Conservation (phyloP, 2,797 vertebrate genomes). For the Poliocrania exsul region DNA sequence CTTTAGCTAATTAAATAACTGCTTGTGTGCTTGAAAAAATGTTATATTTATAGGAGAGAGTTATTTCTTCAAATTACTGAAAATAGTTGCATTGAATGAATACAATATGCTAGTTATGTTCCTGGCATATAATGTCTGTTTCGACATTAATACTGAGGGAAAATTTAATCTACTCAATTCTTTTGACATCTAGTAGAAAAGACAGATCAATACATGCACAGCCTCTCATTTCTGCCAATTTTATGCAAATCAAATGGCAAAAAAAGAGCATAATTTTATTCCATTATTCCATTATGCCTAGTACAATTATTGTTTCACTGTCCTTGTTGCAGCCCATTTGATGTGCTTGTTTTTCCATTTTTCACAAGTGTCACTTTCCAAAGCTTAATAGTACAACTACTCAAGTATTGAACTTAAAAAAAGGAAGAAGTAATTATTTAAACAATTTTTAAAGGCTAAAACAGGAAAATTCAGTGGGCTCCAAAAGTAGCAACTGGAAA, state of each 20-base stretch:
- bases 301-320: background rate
- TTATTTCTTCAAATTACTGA: slow-evolving; percentile 25
- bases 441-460: no score
- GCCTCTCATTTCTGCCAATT: slow-evolving; percentile 21
- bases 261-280: slow-evolving; percentile 13
- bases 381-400: background rate
- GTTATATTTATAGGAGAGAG: slow-evolving; percentile 6
- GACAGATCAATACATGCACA: slow-evolving; percentile 11
- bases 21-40: slow-evolving; percentile 28
- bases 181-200: slow-evolving; percentile 20
- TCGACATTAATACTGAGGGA: background rate
- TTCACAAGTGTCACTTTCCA: background rate
- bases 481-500: background rate
- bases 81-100: slow-evolving; percentile 28
- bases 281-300: slow-evolving; percentile 24
- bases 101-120: slow-evolving; percentile 17
- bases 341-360: background rate
- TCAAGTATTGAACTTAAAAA: background rate
- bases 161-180: slow-evolving; percentile 6
- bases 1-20: slow-evolving; percentile 34
- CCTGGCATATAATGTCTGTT: background rate
- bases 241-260: slow-evolving; percentile 43
- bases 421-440: background rate
- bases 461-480: background rate
- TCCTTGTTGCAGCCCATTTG: background rate